Base-by-base conservation (phyloP, 2,797 vertebrate species). In the Notolabrus celidotus region DNA sequence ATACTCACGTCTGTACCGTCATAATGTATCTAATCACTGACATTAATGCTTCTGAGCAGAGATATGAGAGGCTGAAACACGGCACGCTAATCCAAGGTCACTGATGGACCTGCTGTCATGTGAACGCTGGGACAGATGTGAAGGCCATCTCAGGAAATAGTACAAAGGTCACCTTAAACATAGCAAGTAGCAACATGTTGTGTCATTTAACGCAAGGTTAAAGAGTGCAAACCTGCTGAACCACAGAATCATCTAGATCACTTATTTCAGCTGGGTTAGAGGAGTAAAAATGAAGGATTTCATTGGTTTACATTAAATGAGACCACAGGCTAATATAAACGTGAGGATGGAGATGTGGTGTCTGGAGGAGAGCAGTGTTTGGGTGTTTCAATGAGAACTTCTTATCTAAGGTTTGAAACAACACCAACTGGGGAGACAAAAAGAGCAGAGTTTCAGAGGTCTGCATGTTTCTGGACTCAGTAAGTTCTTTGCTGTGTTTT, bases 51-150 rank as follows among this genome's bases (percentile, higher is more conserved):
- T 65, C 53, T 50, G 2, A 62, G 47, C 33, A 41, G 49, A 31
- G 10, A 59, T 4, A 19, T 3, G 5, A 15, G 17, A 46, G 60
- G 36, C 45, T 57, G 22, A 68, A 10, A 10, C 14, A 46, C 52
- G 31, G 49, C 8, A 46, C 33, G 51, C 19, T 81, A 46, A 79
- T 76, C 71, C 64, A 41, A 43, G 49, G 45, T 56, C 42, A 52
- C 17, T 20, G 46, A 74, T 59, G 51, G 69, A 70, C 60, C 66
- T 52, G 38, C 63, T 60, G 60, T 56, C 54, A 52, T 67, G 45
- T 10, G 34, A 60, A 52, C 41, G 52, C 53, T 63, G 55, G 61
- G 49, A 65, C 68, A 74, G 66, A 81, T 81, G 63, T 67, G 49
- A 60, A 1, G 34, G 34, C 16, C 17, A 39, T 70, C 63, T 31